phyloP scores from a whole-genome alignment of 2,113 vertebrate species.

The Sorex fumeus region DNA sequence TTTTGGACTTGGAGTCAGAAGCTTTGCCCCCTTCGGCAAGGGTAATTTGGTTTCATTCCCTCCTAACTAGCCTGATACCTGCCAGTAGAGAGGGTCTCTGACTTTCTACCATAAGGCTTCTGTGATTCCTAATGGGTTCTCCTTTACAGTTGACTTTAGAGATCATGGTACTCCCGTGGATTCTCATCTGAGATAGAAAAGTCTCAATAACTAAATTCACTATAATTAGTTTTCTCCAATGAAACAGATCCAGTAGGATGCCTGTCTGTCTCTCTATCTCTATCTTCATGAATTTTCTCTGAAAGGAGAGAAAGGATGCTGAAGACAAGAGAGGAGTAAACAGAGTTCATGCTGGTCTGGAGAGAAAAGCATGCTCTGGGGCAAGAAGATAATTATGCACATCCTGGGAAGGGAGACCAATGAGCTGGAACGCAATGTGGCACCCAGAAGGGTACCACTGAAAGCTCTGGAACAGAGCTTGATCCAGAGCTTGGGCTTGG shows the following conservation, averaged over 20 bases:
- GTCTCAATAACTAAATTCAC: background rate
- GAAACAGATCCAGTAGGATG: no score
- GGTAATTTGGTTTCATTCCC: background rate
- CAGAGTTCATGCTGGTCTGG: background rate
- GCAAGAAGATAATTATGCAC: background rate
- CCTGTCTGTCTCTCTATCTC: no score
- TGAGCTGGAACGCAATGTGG: background rate
- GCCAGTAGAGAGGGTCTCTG: background rate
- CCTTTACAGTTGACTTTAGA: constrained; percentile 34
- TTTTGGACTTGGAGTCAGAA: background rate
- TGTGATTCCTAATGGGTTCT: background rate
- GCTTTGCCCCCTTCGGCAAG: background rate
- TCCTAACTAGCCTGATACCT: background rate
- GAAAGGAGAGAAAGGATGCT: background rate
- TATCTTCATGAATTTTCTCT: no score
- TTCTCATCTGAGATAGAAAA: constrained; percentile 26
- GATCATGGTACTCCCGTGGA: background rate
- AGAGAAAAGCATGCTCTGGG: background rate
- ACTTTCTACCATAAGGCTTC: background rate
- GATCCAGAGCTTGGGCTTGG: background rate
- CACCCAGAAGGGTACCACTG: background rate
- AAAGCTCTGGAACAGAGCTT: background rate
- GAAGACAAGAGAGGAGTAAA: background rate
- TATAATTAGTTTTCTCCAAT: no score
- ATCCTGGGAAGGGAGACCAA: background rate